Evolutionary conservation across 2,888 invertebrate species (phyloP).

Genomic region (Timandra comae): DNA sequence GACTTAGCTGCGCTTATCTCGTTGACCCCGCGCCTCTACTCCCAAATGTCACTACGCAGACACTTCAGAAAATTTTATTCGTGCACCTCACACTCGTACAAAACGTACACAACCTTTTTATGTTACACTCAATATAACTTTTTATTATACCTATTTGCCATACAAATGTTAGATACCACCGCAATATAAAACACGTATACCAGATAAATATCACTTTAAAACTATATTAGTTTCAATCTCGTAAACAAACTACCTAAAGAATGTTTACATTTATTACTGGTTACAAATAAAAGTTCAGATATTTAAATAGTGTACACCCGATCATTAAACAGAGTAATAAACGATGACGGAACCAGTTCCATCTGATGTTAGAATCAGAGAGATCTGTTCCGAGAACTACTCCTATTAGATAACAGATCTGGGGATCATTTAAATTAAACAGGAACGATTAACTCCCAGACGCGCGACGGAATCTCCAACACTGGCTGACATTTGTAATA

Average conservation of each 20-base stretch:
- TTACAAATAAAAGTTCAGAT: conserved; percentile 20
- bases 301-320: conserved; percentile 42
- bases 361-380: conserved; percentile 46
- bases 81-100: too few relatives aligned
- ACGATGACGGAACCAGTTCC: conserved; percentile 44
- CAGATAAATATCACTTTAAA: not conserved
- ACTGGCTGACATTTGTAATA: too few relatives aligned
- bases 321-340: conserved; percentile 54
- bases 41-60: conserved; percentile 55
- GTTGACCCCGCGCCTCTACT: conserved; percentile 56
- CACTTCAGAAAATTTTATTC: too few relatives aligned
- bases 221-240: conserved; percentile 9
- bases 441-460: conserved; percentile 41
- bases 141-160: too few relatives aligned
- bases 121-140: not conserved
- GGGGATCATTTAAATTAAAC: conserved; percentile 53
- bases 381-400: conserved; percentile 55
- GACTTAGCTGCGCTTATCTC: conserved; percentile 65
- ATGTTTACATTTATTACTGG: conserved; percentile 18
- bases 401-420: conserved; percentile 66
- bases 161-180: too few relatives aligned
- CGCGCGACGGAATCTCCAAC: too few relatives aligned
- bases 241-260: conserved; percentile 17
- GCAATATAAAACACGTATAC: conserved; percentile 1
- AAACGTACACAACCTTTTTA: conserved; percentile 4